Evolutionary conservation across 2,797 vertebrate genomes (phyloP), one percentile per base, ranked within the genome.

Genomic region (Cyclura pinguis): DNA sequence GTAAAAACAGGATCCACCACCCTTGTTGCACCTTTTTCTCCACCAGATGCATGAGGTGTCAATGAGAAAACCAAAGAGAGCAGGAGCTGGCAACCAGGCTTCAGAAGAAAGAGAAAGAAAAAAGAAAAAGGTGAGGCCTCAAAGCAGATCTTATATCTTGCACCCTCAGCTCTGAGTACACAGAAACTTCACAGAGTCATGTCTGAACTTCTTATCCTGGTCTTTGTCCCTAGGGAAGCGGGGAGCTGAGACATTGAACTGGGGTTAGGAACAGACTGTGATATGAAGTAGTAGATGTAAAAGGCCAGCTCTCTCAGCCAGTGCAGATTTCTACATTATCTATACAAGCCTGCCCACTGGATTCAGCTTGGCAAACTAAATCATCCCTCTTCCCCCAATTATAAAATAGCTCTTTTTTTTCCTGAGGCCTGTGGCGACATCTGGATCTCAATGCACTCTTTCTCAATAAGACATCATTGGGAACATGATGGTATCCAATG

Each of bases 81-180:
- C 97, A 0, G 99, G 99, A 47, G 98, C 97, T 0, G 99, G 99
- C 42, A 99, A 95, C 98, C 98, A 99, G 80, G 99, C 99, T 99
- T 96, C 47, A 2, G 22, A 57, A 72, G 32, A 55, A 20, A 67
- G 52, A 0, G 42, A 4, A 47, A 47, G 42, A 3, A 0, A 80
- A 88, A 91, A 84, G 92, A 27, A 77, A 93, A 88, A 89, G 95
- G 91, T 84, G 84, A 95, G 83, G 20, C 1, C 1, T 18, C 10
- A 74, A 27, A 64, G 27, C 20, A 64, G 10, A 13, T 1, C 8
- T n/a, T 50, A 12, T 29, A 47, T 73, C 29, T n/a, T 29, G n/a
- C 16, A 76, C 32, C 20, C n/a, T 62, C 13, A 18, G 20, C 10
- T 52, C n/a, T 47, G 38, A 7, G 22, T 57, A 38, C 73, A 29